These are phyloP conservation scores for Oceanodroma leucorhoa DNA, from an alignment of 2,797 vertebrate species.

Conservation along the genomic window DNA sequence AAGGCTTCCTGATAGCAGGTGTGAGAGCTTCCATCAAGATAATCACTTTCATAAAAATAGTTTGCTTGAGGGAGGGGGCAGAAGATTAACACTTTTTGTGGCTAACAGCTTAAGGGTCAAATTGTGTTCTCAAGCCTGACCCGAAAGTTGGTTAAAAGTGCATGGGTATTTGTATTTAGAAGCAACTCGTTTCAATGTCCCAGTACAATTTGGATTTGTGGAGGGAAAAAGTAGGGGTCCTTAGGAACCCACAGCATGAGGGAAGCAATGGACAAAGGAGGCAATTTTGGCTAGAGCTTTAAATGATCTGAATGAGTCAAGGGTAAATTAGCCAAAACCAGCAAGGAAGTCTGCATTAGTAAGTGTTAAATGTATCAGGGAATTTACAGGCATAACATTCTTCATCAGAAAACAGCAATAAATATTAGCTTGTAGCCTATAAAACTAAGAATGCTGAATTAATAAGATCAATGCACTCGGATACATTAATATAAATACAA, in stretches of 20 bases:
- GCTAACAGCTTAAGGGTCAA: neutral
- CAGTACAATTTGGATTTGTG: neutral
- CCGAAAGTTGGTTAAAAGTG: neutral
- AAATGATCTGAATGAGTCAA: neutral
- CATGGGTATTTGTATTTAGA: neutral
- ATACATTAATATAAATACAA: neutral
- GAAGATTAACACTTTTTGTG: conserved; percentile 12
- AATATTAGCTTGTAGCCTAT: neutral
- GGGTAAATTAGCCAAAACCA: neutral
- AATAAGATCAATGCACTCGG: neutral
- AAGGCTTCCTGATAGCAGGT: conserved; percentile 43
- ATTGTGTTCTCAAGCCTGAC: neutral
- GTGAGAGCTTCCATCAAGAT: neutral
- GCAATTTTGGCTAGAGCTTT: neutral
- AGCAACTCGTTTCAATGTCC: neutral
- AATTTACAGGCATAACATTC: neutral
- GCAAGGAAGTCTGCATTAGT: neutral
- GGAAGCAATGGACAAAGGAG: neutral
- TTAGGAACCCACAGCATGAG: neutral
- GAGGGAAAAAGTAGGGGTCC: neutral
- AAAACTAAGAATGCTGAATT: conserved; percentile 8
- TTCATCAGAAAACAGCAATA: neutral
- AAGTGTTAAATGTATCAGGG: neutral
- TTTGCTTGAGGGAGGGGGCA: neutral
- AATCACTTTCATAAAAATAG: conserved; percentile 42